These are phyloP conservation scores for Pimephales promelas DNA, from an alignment of 2,113 vertebrate genomes.

Conservation along the genomic window DNA sequence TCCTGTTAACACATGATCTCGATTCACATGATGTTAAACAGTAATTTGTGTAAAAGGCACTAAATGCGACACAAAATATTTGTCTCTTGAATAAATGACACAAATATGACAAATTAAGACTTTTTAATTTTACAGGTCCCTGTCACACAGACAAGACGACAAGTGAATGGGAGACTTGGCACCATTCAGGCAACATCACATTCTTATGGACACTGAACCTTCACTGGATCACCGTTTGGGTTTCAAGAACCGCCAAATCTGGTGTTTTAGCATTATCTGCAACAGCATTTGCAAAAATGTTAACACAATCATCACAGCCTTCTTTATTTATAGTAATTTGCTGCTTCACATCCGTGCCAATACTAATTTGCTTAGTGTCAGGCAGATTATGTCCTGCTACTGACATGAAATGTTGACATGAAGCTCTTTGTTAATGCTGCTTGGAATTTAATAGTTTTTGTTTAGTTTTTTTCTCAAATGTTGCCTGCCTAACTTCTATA, in stretches of 20 bases:
- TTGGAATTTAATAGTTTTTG: background rate
- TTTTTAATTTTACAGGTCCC: conserved; percentile 69
- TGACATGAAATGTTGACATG: background rate
- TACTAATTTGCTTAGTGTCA: conserved; percentile 24
- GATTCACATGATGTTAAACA: too few species aligned
- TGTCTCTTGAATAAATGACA: background rate
- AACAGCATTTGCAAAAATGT: background rate
- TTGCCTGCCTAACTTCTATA: background rate
- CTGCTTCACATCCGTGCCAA: conserved; percentile 54
- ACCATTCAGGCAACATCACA: conserved; percentile 65
- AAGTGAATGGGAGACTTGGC: conserved; percentile 77
- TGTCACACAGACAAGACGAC: conserved; percentile 70
- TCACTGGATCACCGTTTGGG: conserved; percentile 26
- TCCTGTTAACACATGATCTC: too few species aligned
- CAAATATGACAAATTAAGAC: conserved; percentile 31
- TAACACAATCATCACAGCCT: conserved; percentile 22
- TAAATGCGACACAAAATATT: too few species aligned
- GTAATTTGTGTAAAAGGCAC: too few species aligned
- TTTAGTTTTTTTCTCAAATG: background rate
- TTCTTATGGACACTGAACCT: conserved; percentile 49
- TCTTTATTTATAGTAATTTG: conserved; percentile 51
- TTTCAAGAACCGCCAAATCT: conserved; percentile 38
- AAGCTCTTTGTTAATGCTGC: background rate
- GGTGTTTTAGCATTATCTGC: background rate
- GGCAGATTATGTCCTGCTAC: conserved; percentile 6